Conservation (phyloP, 2,113 vertebrate genomes). For the Caracal caracal region DNA sequence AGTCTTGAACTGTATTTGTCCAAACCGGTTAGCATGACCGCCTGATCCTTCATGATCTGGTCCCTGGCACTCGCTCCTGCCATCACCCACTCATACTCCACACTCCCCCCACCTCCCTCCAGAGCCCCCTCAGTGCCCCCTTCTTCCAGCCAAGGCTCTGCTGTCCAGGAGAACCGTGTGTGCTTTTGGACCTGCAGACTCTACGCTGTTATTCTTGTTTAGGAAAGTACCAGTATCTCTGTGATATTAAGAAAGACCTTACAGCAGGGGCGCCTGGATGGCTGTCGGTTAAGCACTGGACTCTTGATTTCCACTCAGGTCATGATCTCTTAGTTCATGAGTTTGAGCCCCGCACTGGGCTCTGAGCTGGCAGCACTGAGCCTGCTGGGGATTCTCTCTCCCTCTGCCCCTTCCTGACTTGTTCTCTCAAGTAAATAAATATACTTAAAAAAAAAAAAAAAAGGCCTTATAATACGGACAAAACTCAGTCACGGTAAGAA, state of each 20-base stretch:
- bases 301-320: too few relatives aligned
- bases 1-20: neutral
- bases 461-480: neutral
- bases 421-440: too few relatives aligned
- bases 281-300: too few relatives aligned
- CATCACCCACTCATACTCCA: too few relatives aligned
- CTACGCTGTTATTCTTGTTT: neutral
- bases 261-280: too few relatives aligned
- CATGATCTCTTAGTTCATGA: too few relatives aligned
- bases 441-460: neutral
- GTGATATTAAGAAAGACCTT: neutral
- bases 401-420: too few relatives aligned
- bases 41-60: neutral
- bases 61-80: neutral
- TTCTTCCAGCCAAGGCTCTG: neutral
- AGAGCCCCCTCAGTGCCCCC: accelerated
- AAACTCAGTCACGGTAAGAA: neutral
- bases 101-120: too few relatives aligned
- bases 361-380: too few relatives aligned
- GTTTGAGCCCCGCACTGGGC: too few relatives aligned
- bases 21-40: neutral
- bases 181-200: neutral
- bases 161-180: accelerated
- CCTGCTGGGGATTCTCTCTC: too few relatives aligned
- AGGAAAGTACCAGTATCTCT: neutral